phyloP scores from a whole-genome alignment of 2,888 invertebrate species.

The Tetragonisca angustula region DNA sequence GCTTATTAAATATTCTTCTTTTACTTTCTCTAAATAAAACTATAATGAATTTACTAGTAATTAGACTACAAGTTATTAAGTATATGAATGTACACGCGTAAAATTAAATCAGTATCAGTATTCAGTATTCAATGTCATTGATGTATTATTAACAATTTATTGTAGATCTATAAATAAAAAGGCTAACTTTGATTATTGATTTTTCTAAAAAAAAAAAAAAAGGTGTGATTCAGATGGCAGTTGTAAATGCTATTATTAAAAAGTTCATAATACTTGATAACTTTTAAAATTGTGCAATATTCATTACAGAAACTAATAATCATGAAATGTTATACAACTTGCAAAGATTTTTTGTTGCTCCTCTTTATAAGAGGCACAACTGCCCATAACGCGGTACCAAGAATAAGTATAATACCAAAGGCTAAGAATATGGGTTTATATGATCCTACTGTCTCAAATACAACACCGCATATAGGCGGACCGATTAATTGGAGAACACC shows the following conservation, averaged over 20 bases:
- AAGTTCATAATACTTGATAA: slow-evolving; percentile 34
- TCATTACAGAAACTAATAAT: slow-evolving; percentile 34
- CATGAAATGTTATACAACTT: slow-evolving; percentile 69
- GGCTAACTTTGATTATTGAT: slow-evolving; percentile 16
- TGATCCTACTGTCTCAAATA: slow-evolving; percentile 87
- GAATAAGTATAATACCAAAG: slow-evolving; percentile 89
- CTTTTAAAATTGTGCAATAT: slow-evolving; percentile 33
- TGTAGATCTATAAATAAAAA: slow-evolving; percentile 3
- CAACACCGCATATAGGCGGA: slow-evolving; percentile 91
- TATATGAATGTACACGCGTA: slow-evolving; percentile 6
- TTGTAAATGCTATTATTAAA: slow-evolving; percentile 19
- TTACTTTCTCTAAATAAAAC: slow-evolving; percentile 4
- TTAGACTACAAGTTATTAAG: slow-evolving; percentile 11
- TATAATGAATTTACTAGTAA: slow-evolving; percentile 8
- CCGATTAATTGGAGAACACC: slow-evolving; percentile 92
- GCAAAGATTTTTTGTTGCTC: slow-evolving; percentile 74
- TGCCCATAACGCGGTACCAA: slow-evolving; percentile 91
- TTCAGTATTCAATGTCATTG: slow-evolving; percentile 24
- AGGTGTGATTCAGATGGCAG: slow-evolving; percentile 35
- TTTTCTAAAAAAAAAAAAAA: neutral
- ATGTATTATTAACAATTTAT: neutral
- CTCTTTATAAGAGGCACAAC: slow-evolving; percentile 89
- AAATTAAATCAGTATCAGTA: slow-evolving; percentile 22
- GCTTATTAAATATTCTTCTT: neutral
- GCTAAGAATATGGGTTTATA: slow-evolving; percentile 90